Percentiles rank a stretch among this genome's conserved stretches.
These are phyloP conservation scores for Triplophysa yarkandensis DNA, from an alignment of 2,797 vertebrate genomes.

Conservation along the genomic window DNA sequence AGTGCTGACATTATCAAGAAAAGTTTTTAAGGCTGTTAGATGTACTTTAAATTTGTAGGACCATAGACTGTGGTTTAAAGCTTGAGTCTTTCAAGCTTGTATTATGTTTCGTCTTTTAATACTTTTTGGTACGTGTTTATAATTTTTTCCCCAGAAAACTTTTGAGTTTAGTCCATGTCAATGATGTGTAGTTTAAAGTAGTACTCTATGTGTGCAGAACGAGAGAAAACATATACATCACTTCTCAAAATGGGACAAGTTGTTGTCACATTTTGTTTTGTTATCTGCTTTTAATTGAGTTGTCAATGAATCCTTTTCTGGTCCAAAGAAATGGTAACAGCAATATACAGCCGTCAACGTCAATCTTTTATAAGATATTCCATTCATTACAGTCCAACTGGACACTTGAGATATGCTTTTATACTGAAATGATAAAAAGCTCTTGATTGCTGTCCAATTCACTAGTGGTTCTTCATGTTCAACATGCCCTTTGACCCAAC, in stretches of 20 bases:
- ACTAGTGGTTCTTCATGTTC: constrained; percentile 54
- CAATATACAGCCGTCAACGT: not conserved
- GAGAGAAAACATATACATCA: not conserved
- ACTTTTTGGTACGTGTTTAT: not conserved
- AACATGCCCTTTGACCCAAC: constrained; percentile 55
- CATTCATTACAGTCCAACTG: not conserved
- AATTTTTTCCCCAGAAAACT: not conserved
- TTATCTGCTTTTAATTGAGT: not conserved
- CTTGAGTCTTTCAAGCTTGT: too few relatives aligned
- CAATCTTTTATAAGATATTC: not conserved
- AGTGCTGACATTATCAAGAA: not conserved
- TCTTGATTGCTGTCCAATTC: constrained; percentile 52
- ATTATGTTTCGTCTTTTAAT: not conserved
- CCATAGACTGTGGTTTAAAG: too few relatives aligned
- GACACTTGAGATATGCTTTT: constrained; percentile 31
- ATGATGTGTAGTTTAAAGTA: not conserved
- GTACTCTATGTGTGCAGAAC: not conserved
- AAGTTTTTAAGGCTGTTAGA: too few relatives aligned
- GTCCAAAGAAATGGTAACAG: too few relatives aligned
- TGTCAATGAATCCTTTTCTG: not conserved
- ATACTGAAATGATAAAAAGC: constrained; percentile 45
- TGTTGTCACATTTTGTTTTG: not conserved
- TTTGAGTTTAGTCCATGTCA: not conserved
- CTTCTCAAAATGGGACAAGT: not conserved
- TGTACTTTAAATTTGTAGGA: too few relatives aligned